Percentiles rank a stretch among this genome's conserved stretches.
Evolutionary conservation across 2,888 invertebrate species (phyloP).

Genomic region (Magallana nippona): DNA sequence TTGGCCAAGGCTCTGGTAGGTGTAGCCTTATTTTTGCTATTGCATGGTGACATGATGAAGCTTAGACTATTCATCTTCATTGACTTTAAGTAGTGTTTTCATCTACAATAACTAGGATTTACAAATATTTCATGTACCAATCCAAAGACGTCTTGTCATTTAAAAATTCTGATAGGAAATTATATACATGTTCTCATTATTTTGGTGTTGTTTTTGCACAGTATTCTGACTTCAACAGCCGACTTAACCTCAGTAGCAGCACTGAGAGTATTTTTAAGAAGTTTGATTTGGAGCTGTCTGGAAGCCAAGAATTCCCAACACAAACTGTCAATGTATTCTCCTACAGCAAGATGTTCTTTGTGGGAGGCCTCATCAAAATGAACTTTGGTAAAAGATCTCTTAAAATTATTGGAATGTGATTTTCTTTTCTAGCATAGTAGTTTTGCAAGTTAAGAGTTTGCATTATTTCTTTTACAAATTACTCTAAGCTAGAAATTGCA

Average conservation of each 20-base stretch:
- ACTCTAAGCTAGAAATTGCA: too few relatives aligned
- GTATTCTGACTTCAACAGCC: constrained; percentile 64
- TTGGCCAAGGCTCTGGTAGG: constrained; percentile 65
- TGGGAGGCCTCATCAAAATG: constrained; percentile 66
- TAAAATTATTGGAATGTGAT: too few relatives aligned
- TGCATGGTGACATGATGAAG: too few relatives aligned
- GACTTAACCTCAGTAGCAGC: constrained; percentile 51
- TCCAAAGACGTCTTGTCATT: too few relatives aligned
- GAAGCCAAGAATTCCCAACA: constrained; percentile 59
- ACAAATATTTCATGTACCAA: too few relatives aligned
- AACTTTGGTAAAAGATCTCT: constrained; percentile 55
- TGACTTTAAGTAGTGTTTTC: too few relatives aligned
- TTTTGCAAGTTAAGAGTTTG: neutral
- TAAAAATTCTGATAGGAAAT: too few relatives aligned
- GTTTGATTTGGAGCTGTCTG: constrained; percentile 63
- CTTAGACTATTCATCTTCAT: too few relatives aligned
- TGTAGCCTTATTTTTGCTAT: too few relatives aligned
- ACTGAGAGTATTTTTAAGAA: constrained; percentile 60
- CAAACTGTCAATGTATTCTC: constrained; percentile 56
- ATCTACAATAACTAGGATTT: too few relatives aligned
- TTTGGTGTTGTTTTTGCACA: constrained; percentile 46
- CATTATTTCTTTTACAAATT: neutral
- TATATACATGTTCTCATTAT: neutral
- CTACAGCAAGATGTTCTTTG: constrained; percentile 52
- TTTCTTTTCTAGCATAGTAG: neutral